Evolutionary conservation across 2,888 invertebrate genomes (phyloP).

Genomic region (Myopa tessellatipennis): DNA sequence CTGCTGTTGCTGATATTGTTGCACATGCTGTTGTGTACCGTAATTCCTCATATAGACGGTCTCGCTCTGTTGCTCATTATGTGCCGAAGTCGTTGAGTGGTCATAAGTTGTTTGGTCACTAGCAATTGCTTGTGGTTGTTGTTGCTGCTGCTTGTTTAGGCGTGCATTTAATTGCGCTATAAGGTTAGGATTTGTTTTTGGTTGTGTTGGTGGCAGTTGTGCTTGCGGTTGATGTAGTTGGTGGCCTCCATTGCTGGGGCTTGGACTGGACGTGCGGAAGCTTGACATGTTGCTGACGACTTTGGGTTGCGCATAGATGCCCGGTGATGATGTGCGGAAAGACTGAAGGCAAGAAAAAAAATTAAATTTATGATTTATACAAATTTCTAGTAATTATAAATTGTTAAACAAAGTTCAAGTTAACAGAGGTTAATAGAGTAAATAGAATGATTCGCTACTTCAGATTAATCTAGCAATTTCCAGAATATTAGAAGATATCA

Average conservation of each 20-base stretch:
- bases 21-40: slow-evolving; percentile 52
- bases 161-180: slow-evolving; percentile 68
- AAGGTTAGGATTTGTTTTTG: slow-evolving; percentile 66
- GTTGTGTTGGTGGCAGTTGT: slow-evolving; percentile 62
- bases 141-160: slow-evolving; percentile 61
- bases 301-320: slow-evolving; percentile 69
- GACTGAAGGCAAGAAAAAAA: slow-evolving; percentile 54
- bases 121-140: slow-evolving; percentile 44
- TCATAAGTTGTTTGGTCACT: slow-evolving; percentile 61
- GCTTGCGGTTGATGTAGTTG: slow-evolving; percentile 42
- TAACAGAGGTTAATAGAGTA: too few species aligned
- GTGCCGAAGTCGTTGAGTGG: slow-evolving; percentile 43
- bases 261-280: slow-evolving; percentile 65
- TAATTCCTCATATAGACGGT: slow-evolving; percentile 56
- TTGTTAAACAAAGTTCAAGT: too few species aligned
- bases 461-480: too few species aligned
- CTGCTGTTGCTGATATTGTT: slow-evolving; percentile 57
- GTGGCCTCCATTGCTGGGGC: slow-evolving; percentile 59
- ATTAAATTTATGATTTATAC: background rate
- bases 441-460: too few species aligned
- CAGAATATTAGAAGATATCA: too few species aligned
- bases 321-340: slow-evolving; percentile 66
- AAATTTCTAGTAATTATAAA: too few species aligned
- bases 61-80: slow-evolving; percentile 54
- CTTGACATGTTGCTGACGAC: slow-evolving; percentile 67